Conservation (phyloP, 1,140 invertebrate genomes). For the Hyphantria cunea region DNA sequence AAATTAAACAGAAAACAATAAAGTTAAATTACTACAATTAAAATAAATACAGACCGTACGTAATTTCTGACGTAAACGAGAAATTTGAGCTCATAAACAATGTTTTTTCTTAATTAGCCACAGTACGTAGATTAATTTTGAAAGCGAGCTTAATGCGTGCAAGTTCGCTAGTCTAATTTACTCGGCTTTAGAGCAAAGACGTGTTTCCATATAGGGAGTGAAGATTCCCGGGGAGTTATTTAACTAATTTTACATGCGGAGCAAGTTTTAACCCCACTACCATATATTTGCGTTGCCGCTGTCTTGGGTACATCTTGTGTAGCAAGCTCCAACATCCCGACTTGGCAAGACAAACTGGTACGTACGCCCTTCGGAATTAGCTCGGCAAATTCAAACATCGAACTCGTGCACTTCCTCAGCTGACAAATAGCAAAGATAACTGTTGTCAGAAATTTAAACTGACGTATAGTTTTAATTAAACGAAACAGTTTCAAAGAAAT, state of each 20-base stretch:
- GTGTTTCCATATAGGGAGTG: constrained; percentile 61
- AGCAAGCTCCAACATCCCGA: constrained; percentile 32
- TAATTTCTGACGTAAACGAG: constrained; percentile 30
- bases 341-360: constrained; percentile 43
- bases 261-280: constrained; percentile 66
- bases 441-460: constrained; percentile 28
- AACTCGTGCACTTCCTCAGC: constrained; percentile 29
- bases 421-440: constrained; percentile 27
- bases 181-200: constrained; percentile 72
- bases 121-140: constrained; percentile 68
- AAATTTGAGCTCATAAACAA: constrained; percentile 38
- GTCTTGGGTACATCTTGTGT: constrained; percentile 42
- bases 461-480: constrained; percentile 22
- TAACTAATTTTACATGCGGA: constrained; percentile 72
- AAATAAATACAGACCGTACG: constrained; percentile 1
- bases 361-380: constrained; percentile 42
- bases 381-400: constrained; percentile 45
- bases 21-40: too few species aligned
- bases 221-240: constrained; percentile 63
- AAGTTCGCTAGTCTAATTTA: constrained; percentile 60
- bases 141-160: constrained; percentile 55
- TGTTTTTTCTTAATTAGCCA: constrained; percentile 61
- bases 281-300: constrained; percentile 57
- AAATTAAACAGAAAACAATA: too few species aligned
- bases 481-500: constrained; percentile 4